A percentile compares a stretch with the other conserved stretches of the same genome.
phyloP scores from a whole-genome alignment of 1,140 invertebrate species.

The Drosophila quadrilineata region DNA sequence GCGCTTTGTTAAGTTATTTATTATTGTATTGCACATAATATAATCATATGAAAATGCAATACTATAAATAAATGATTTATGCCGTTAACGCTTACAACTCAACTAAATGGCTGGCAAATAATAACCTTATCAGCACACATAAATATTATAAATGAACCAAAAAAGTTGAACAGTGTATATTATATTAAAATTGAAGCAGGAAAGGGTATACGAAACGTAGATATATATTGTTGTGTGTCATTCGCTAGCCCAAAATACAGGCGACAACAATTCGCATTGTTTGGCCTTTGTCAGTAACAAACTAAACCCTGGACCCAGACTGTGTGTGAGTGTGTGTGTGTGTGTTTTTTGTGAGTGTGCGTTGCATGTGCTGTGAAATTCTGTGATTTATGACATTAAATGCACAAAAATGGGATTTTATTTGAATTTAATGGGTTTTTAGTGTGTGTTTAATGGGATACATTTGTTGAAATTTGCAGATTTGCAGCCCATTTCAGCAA shows the following conservation, averaged over 20 bases:
- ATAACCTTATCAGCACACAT: too few species aligned
- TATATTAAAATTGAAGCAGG: slow-evolving; percentile 17
- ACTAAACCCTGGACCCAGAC: slow-evolving; percentile 62
- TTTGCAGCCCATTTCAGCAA: slow-evolving; percentile 42
- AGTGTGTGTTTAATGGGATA: slow-evolving; percentile 75
- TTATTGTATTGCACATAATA: too few species aligned
- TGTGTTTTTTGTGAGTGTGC: slow-evolving; percentile 24
- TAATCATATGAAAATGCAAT: too few species aligned
- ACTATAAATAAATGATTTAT: too few species aligned
- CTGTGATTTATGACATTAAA: slow-evolving; percentile 76
- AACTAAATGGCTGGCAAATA: too few species aligned
- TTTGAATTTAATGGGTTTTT: slow-evolving; percentile 77
- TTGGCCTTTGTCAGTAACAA: slow-evolving; percentile 63
- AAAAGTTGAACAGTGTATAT: too few species aligned
- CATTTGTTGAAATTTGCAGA: slow-evolving; percentile 67
- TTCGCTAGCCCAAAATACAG: slow-evolving; percentile 30
- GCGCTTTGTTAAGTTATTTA: too few species aligned
- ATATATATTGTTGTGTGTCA: slow-evolving; percentile 44
- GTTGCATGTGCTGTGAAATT: slow-evolving; percentile 57
- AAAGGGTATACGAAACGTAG: slow-evolving; percentile 21
- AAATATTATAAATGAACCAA: too few species aligned
- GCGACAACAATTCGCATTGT: slow-evolving; percentile 63
- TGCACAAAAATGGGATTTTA: slow-evolving; percentile 77
- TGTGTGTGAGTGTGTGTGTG: slow-evolving; percentile 18
- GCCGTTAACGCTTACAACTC: too few species aligned